Percentiles rank a stretch among this genome's conserved stretches.
Evolutionary conservation across 2,797 vertebrate genomes (phyloP).

Genomic region (Lophotriccus pileatus): DNA sequence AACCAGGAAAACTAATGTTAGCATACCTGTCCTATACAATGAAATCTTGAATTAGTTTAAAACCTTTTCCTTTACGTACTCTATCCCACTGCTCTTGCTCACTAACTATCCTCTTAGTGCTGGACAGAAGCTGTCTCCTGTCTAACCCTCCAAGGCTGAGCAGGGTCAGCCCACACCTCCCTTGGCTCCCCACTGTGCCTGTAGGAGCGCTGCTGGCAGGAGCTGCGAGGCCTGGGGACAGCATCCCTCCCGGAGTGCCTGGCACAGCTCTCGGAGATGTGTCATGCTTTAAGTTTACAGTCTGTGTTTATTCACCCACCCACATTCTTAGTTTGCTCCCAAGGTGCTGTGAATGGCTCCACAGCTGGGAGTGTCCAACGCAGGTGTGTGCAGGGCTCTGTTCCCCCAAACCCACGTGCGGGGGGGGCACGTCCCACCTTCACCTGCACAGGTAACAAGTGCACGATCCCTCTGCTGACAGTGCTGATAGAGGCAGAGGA

Average conservation of each 20-base stretch:
- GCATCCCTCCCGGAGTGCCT: not conserved
- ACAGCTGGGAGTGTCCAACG: not conserved
- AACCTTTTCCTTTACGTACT: not conserved
- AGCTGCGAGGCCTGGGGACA: not conserved
- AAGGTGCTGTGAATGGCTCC: not conserved
- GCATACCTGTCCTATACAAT: not conserved
- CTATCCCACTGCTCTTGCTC: not conserved
- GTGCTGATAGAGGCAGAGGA: not conserved
- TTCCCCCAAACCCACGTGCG: accelerated
- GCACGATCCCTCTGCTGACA: not conserved
- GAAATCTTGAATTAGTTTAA: not conserved
- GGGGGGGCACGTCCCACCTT: not conserved
- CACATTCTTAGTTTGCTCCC: not conserved
- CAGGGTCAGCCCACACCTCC: not conserved
- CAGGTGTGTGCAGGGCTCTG: not conserved
- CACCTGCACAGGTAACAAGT: not conserved
- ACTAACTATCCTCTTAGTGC: not conserved
- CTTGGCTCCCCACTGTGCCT: not conserved
- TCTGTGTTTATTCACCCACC: not conserved
- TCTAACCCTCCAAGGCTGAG: not conserved
- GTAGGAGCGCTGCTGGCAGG: not conserved
- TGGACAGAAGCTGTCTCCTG: not conserved
- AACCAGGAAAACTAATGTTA: not conserved
- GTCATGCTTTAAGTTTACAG: not conserved
- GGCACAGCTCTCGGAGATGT: not conserved